phyloP scores from a whole-genome alignment of 2,888 invertebrate genomes.

The Drosophila cyrtoloma region DNA sequence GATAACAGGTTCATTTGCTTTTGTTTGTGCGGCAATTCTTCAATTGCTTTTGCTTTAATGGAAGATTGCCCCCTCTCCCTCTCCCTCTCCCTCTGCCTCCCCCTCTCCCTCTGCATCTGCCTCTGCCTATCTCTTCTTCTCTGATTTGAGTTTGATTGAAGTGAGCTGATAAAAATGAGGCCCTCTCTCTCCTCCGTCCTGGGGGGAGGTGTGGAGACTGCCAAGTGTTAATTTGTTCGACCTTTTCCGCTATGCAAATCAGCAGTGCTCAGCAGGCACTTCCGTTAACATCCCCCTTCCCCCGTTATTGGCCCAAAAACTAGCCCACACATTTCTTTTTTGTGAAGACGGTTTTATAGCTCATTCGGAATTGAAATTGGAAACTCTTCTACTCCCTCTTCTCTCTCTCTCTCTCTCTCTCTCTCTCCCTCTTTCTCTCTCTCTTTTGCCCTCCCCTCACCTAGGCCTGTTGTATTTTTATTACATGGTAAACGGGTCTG shows the following conservation, averaged over 20 bases:
- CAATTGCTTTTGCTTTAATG: conserved; percentile 62
- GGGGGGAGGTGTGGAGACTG: background rate
- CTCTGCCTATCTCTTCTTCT: background rate
- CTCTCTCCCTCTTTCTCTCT: background rate
- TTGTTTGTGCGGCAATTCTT: conserved; percentile 72
- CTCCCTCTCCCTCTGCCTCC: too few relatives aligned
- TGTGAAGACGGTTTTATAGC: conserved; percentile 31
- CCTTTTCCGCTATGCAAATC: conserved; percentile 70
- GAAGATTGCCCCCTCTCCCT: background rate
- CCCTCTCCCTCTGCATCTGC: background rate
- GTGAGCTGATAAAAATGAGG: conserved; percentile 60
- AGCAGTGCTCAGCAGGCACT: conserved; percentile 43
- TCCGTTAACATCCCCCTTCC: conserved; percentile 37
- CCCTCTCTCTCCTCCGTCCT: background rate
- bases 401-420: background rate
- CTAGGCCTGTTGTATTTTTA: conserved; percentile 41
- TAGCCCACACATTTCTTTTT: background rate
- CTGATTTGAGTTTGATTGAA: conserved; percentile 59
- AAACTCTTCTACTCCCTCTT: conserved; percentile 46
- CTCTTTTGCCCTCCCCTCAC: background rate
- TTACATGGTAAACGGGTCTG: conserved; percentile 57
- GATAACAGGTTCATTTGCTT: conserved; percentile 82
- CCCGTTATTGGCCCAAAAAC: background rate
- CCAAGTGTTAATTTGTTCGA: conserved; percentile 53
- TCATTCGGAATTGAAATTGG: conserved; percentile 57